A percentile compares a stretch with the other conserved stretches of the same genome.
These are phyloP conservation scores for Labeo calbasu DNA, from an alignment of 2,797 vertebrate genomes.

Conservation along the genomic window DNA sequence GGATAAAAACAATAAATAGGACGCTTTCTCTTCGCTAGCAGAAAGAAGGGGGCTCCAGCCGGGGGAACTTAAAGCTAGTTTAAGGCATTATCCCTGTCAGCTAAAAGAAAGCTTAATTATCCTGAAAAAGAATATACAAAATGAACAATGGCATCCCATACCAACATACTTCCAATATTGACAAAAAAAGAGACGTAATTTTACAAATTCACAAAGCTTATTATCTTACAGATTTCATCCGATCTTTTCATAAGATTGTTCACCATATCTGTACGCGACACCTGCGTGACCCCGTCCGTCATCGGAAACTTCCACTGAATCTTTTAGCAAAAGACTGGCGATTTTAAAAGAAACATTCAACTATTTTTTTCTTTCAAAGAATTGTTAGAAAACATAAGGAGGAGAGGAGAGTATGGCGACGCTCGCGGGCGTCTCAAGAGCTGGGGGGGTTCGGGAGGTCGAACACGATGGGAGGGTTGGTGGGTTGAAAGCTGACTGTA, in stretches of 20 bases:
- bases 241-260: conserved; percentile 75
- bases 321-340: conserved; percentile 80
- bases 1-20: conserved; percentile 81
- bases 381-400: conserved; percentile 76
- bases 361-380: conserved; percentile 75
- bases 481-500: conserved; percentile 98
- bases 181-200: conserved; percentile 73
- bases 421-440: conserved; percentile 81
- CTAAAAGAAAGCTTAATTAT: conserved; percentile 89
- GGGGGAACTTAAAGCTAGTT: conserved; percentile 81
- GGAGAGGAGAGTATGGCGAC: conserved; percentile 65
- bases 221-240: conserved; percentile 85
- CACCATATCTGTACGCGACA: conserved; percentile 66
- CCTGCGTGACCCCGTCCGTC: not conserved
- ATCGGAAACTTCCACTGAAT: conserved; percentile 73
- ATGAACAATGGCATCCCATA: conserved; percentile 83
- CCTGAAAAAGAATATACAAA: conserved; percentile 84
- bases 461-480: conserved; percentile 97
- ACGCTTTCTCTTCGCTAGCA: conserved; percentile 75
- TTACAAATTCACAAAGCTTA: conserved; percentile 93
- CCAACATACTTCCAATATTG: conserved; percentile 73
- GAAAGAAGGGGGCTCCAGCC: conserved; percentile 73
- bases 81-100: conserved; percentile 83
- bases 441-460: conserved; percentile 95
- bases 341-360: conserved; percentile 82